Evolutionary conservation across 2,888 invertebrate genomes (phyloP), one percentile per base, ranked within the genome.

Genomic region (Cinara cedri): DNA sequence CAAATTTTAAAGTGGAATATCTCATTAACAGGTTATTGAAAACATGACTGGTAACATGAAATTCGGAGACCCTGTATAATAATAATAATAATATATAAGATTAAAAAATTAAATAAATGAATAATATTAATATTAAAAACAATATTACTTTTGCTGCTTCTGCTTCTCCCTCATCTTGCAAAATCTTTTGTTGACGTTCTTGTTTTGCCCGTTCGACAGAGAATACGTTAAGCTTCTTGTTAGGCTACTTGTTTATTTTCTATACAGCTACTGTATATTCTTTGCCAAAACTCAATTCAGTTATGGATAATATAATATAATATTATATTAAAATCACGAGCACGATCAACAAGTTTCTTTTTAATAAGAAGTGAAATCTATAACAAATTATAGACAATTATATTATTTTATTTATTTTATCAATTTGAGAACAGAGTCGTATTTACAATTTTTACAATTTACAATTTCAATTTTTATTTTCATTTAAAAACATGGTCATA

Each of bases 141-240:
- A 92, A 93, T 93, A 94, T 93, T 95, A 98, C 94, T 90, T 95
- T 95, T 1, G 99, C 99, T 81, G 98, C 97, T 88, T 97, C 94
- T 10, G 99, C 98, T 90, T 99, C 99, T 90, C 99, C 99, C 90
- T 99, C 98, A 81, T 98, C 98, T 86, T 98, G 97, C 0, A 99
- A 97, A 87, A 99, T 97, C 86, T 99, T 98, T 87, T 98, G 98
- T 87, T 98, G 99, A 83, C 93, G 92, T 87, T 98, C 98, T 86
- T 99, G 99, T 85, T 93, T 95, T 26, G 99, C 99, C 84, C 94
- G 91, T 88, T 99, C 99, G 0, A 99, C 99, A 55, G 96, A 93
- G 87, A 99, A 99, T 78, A 97, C 98, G 89, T 86, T 99, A 99
- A 13, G 99, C 99, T 87, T 99, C 99, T 87, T 99, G 99, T 85